Conservation (phyloP, 2,113 vertebrate species). For the Rhegmatorhina hoffmannsi region DNA sequence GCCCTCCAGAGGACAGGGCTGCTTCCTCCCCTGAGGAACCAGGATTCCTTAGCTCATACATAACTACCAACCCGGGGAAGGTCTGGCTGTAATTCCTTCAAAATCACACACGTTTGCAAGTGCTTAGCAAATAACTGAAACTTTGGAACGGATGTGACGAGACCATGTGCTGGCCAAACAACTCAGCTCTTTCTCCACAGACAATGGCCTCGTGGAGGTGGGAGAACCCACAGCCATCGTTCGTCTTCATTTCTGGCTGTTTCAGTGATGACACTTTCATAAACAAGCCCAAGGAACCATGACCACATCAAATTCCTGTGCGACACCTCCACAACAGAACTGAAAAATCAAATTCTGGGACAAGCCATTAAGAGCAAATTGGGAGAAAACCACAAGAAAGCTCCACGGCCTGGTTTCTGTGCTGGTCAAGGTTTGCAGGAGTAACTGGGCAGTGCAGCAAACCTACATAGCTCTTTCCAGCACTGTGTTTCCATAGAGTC, state of each 20-base stretch:
- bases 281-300: constrained; percentile 10
- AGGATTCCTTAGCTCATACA: constrained; percentile 23
- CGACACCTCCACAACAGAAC: not conserved
- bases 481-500: not conserved
- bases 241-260: not conserved
- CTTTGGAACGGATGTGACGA: accelerated
- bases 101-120: not conserved
- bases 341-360: not conserved
- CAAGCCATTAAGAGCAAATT: not conserved
- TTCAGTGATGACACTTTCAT: not conserved
- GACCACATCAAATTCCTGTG: not conserved
- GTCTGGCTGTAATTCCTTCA: not conserved
- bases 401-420: not conserved
- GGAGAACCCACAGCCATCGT: not conserved
- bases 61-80: not conserved
- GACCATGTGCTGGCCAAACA: not conserved
- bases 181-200: accelerated
- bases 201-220: not conserved
- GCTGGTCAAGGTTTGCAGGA: not conserved
- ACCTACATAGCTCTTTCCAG: not conserved
- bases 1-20: not conserved
- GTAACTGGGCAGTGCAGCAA: not conserved
- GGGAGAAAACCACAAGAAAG: not conserved
- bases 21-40: not conserved
- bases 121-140: not conserved